Base-by-base conservation (phyloP, 2,888 invertebrate species). In the Tineola bisselliella region DNA sequence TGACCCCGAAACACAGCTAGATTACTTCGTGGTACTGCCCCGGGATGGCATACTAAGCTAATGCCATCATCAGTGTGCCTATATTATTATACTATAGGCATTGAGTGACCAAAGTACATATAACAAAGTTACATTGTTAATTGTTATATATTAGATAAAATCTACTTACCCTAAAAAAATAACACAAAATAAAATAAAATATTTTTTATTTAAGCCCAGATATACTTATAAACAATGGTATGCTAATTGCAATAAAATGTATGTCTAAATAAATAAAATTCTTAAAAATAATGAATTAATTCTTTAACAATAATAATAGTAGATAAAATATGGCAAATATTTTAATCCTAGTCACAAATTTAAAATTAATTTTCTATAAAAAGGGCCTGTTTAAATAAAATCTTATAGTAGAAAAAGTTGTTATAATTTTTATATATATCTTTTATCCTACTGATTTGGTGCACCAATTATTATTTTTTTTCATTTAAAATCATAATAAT, bases 151-250 rank as follows among this genome's bases (percentile, higher is more conserved):
- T n/a, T 25, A 25, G 2, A 25, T 4, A 25, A 6, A 25, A 25
- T 2, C 6, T 2, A 48, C 48, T 48, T 48, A 48, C 48, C 48
- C 10, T 13, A 48, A 15, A 5, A 48, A 48, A 17, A 17, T 48
- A 54, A 54, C 1, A 25, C 25, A 54, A 12, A 12, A 19, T 77
- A 77, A 75, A 78, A 83, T 84, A 87, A 84, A 84, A 84, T 87
- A 84, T 70, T 84, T 84, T 84, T 84, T 86, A 86, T 82, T 77
- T 81, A 87, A 84, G 84, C 86, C 75, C 79, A 81, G 77, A 83
- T 81, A 73, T 70, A 70, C 69, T 73, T 76, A 77, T 71, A 70
- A 71, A 72, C 74, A 61, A 61, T 38, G 69, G 68, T 66, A 72
- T 66, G 68, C 74, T 81, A 77, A 75, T 71, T 73, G 74, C 73